Base-by-base conservation (phyloP, 2,797 vertebrate species). In the Syngnathus acus region DNA sequence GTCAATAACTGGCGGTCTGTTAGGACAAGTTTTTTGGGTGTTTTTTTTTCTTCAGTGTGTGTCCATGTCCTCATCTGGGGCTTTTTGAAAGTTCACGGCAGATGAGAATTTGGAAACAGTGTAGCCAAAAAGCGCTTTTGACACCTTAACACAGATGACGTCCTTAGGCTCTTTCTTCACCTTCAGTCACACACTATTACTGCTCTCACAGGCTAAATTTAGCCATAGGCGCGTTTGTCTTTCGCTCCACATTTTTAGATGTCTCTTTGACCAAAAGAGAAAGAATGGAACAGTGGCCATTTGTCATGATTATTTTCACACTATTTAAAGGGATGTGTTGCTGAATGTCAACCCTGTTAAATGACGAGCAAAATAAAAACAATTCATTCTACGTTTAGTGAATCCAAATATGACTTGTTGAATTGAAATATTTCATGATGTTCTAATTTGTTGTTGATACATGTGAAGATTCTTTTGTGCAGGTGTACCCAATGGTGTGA, bases 141-240 rank as follows among this genome's bases (percentile, higher is more conserved):
- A 86, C 87, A 86, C 86, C 82, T 77, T 78, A 79, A 82, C 81
- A 65, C 78, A 78, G 76, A 84, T 73, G 73, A 78, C 67, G 77
- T 70, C 87, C 82, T 6, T 26, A 66, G 88, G 88, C 80, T 1
- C 13, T 86, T 87, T 89, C 84, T 78, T 83, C 89, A 90, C 87
- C 85, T 89, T 85, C 81, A 89, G 85, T 90, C 89, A 85, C 82
- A 90, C 81, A 79, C 83, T 80, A 87, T 89, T 88, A 89, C 84
- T 79, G 84, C 86, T 90, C 79, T 86, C 88, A 72, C 87, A 71
- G 80, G 51, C 80, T 87, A 85, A 89, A 88, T 72, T 74, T 72
- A 76, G 82, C 85, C 84, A 78, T 69, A 26, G 84, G 86, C 84
- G 75, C 62, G 51, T 9, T 48, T 69, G 76, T 77, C 84, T 87